Evolutionary conservation across 2,888 invertebrate species (phyloP), one percentile per base, ranked within the genome.

Genomic region (Acronicta alni): DNA sequence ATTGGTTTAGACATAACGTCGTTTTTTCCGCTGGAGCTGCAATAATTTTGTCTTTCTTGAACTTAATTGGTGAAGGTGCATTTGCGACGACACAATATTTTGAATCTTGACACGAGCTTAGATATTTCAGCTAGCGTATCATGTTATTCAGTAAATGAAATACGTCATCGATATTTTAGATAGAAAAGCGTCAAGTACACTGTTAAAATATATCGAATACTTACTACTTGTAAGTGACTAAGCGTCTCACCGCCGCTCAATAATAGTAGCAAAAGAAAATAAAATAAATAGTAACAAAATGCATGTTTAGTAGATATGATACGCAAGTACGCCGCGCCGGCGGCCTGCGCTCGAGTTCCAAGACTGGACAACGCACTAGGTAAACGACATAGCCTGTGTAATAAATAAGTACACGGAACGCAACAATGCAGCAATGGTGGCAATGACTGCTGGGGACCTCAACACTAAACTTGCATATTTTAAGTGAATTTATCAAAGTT

Each of bases 341-440:
- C n/a, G 18, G 3, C 32, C 18, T 37, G 18, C n/a, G 10, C 18
- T 3, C 18, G 10, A 16, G 51, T 23, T 14, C 16, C 12, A 45
- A 17, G 17, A 16, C n/a, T 26, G 16, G 30, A 17, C 16, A 26
- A 7, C 7, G 23, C 23, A 23, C 8, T 6, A 1, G 6, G 7
- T 15, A 0, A 23, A 43, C 30, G 54, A 38, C 37, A 61, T 57
- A 52, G 60, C 64, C 56, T 60, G 53, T 16, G 32, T 35, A 54
- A 49, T 60, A 7, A 65, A 73, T 76, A 76, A 75, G 73, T 61
- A 63, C 60, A 59, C 47, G 18, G 56, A 67, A 71, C 61, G 62
- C 63, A 65, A 56, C 51, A 53, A 38, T 53, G 62, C 35, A 54
- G 48, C 37, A 35, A 48, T 30, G 47, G 37, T 8, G 59, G 26